phyloP scores from a whole-genome alignment of 2,113 vertebrate species.

The Platichthys stellatus region DNA sequence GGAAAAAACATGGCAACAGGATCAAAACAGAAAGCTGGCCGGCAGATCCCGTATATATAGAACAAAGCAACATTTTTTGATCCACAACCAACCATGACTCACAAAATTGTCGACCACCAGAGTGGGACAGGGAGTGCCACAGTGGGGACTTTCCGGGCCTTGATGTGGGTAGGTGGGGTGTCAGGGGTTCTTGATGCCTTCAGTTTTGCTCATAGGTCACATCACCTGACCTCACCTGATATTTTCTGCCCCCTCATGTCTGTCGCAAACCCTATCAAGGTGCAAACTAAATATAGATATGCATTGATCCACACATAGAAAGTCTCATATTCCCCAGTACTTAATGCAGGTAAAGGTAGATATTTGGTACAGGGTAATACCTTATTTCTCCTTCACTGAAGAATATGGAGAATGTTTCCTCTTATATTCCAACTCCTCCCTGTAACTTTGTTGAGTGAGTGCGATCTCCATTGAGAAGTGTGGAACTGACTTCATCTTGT shows the following conservation, averaged over 20 bases:
- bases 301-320: too few relatives aligned
- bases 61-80: not conserved
- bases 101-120: conserved; percentile 30
- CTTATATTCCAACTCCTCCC: too few relatives aligned
- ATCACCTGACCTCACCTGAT: conserved; percentile 5
- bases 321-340: too few relatives aligned
- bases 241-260: conserved; percentile 13
- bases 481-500: too few relatives aligned
- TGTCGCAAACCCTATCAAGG: not conserved
- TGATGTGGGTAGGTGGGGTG: conserved; percentile 12
- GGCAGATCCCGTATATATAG: too few relatives aligned
- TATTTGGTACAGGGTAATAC: too few relatives aligned
- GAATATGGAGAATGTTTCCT: too few relatives aligned
- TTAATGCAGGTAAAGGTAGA: too few relatives aligned
- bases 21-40: too few relatives aligned
- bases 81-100: conserved; percentile 21
- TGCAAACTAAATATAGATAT: not conserved
- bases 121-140: conserved; percentile 31
- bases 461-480: too few relatives aligned
- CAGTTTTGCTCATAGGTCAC: conserved; percentile 49
- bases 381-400: too few relatives aligned
- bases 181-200: conserved; percentile 25
- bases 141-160: conserved; percentile 36
- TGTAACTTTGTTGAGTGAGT: too few relatives aligned
- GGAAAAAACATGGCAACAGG: not conserved